phyloP scores from a whole-genome alignment of 2,888 invertebrate genomes.

The Tiliacea aurago region DNA sequence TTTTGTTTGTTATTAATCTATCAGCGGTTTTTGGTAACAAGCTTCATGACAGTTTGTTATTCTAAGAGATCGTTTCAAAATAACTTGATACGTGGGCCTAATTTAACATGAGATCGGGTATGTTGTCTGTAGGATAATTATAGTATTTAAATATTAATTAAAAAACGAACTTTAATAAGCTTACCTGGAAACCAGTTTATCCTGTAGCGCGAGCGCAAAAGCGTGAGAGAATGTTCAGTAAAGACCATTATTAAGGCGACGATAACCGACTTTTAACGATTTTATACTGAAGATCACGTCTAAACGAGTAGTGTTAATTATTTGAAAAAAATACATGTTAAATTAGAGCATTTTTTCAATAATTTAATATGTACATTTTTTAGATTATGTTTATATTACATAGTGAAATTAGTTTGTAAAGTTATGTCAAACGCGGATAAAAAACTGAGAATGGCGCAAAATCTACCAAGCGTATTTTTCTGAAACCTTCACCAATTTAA shows the following conservation, averaged over 20 bases:
- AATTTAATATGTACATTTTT: too few species aligned
- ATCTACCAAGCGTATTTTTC: too few species aligned
- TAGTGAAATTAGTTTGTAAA: too few species aligned
- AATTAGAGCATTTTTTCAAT: too few species aligned
- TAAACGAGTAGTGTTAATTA: too few species aligned
- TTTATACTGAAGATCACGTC: too few species aligned
- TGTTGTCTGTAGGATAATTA: not conserved
- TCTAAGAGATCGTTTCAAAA: slow-evolving; percentile 45
- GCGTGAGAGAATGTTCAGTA: slow-evolving; percentile 26
- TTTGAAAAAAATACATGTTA: too few species aligned
- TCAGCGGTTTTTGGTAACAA: slow-evolving; percentile 65
- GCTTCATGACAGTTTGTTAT: slow-evolving; percentile 65
- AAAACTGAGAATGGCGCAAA: too few species aligned
- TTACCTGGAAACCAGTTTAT: slow-evolving; percentile 45
- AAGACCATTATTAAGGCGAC: slow-evolving; percentile 34
- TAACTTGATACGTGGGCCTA: not conserved
- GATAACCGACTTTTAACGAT: too few species aligned
- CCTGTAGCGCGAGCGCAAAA: slow-evolving; percentile 12
- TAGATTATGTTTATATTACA: too few species aligned
- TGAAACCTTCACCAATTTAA: too few species aligned
- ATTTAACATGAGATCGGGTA: not conserved
- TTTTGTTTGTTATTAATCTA: slow-evolving; percentile 76
- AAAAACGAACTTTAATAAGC: slow-evolving; percentile 20
- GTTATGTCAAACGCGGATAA: too few species aligned
- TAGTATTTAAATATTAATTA: slow-evolving; percentile 33